phyloP scores from a whole-genome alignment of 2,113 vertebrate species.

The Lonchura striata region DNA sequence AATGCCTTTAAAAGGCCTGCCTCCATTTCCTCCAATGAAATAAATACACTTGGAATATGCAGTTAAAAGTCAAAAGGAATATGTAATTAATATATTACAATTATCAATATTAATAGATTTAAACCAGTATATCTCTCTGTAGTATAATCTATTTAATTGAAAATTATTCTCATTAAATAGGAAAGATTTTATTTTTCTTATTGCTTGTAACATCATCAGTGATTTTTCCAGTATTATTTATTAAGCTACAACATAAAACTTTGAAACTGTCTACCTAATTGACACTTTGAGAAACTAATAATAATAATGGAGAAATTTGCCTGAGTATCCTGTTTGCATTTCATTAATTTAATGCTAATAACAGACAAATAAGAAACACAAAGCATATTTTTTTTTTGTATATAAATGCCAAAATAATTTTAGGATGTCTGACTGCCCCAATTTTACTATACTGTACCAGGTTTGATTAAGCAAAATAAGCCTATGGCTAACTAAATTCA shows the following conservation, averaged over 20 bases:
- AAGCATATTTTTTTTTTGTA: background rate
- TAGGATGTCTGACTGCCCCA: background rate
- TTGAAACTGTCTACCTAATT: background rate
- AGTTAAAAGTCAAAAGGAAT: background rate
- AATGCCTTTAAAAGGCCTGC: background rate
- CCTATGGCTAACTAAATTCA: background rate
- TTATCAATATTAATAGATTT: background rate
- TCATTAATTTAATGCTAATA: background rate
- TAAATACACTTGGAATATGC: background rate
- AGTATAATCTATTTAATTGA: background rate
- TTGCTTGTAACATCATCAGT: background rate
- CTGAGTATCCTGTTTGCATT: background rate
- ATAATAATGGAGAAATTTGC: background rate
- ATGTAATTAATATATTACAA: background rate
- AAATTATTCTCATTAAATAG: background rate
- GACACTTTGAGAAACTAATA: background rate
- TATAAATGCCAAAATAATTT: background rate
- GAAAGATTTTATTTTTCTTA: background rate
- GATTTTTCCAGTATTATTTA: background rate
- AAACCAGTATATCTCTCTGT: rapidly evolving
- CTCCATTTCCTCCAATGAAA: background rate
- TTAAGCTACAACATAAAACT: background rate
- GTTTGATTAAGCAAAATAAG: background rate
- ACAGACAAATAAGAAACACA: background rate
- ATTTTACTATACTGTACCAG: background rate